Base-by-base conservation (phyloP, 64 coral and sea anemone genomes). In the Stichodactyla helianthus region DNA sequence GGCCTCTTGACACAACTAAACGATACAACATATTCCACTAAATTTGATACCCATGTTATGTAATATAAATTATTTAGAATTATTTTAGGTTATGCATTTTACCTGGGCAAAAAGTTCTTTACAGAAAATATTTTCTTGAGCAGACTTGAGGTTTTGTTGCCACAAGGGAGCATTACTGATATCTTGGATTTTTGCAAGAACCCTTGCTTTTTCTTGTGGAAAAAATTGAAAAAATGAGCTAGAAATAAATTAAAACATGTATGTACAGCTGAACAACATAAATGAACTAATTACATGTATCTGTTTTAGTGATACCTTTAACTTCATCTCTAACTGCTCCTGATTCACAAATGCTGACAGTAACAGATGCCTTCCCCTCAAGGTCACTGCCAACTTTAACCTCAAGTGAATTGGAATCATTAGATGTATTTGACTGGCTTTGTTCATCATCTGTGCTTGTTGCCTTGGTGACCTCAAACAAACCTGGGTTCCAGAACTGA, bases 91-190 rank as follows among this genome's bases (percentile, higher is more conserved):
- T 74, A 14, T 27, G 9, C 0, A 17, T 52, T 16, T 28, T 19
- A 94, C 93, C 93, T 99, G 97, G 13, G 93, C 81, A 84, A 95
- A 99, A 1, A 99, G 86, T 12, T 99, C 97, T 57, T 99, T 99
- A 87, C 97, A 99, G 67, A 99, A 99, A 28, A 99, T 77, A 82
- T 99, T 99, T 6, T 78, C 84, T 68, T 99, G 97, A 4, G 97
- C 97, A 16, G 74, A 87, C 25, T 94, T 63, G 19, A 99, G 88
- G 54, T 95, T 92, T 53, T 70, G 84, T 86, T 99, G 93, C 97
- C 93, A 95, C 14, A 52, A 80, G 25, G 82, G 60, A 90, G 79
- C 11, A 22, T 20, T 77, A 78, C 51, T 64, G 6, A 26, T 25
- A 84, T 54, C 11, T 16, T 89, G 79, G n/a, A 55, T 6, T 54